Percentiles rank a stretch among this genome's conserved stretches.
phyloP scores from a whole-genome alignment of 2,797 vertebrate genomes.

The Babyrousa celebensis region DNA sequence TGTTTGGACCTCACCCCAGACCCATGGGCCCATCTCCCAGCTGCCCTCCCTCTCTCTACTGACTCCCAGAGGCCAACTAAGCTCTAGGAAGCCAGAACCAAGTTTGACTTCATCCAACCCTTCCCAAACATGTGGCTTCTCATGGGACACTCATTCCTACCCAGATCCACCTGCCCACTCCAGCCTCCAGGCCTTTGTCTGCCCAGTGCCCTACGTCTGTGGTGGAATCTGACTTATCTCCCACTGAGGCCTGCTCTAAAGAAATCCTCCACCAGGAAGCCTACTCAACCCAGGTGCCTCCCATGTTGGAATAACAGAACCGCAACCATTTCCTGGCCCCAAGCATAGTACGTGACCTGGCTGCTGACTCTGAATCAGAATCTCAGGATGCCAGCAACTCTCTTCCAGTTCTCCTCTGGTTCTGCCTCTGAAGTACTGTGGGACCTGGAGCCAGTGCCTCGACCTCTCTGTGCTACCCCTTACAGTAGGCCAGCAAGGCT shows the following conservation, averaged over 20 bases:
- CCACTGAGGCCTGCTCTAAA: neutral
- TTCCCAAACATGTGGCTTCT: neutral
- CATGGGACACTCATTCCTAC: neutral
- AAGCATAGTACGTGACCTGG: neutral
- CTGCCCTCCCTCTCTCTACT: neutral
- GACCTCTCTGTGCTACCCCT: neutral
- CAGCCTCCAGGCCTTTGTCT: neutral
- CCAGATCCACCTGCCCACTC: neutral
- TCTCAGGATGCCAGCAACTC: neutral
- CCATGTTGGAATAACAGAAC: neutral
- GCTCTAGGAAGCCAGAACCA: neutral
- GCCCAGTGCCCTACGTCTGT: neutral
- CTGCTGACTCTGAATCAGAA: neutral
- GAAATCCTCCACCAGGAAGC: neutral
- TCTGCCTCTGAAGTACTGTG: neutral
- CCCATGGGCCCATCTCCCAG: neutral
- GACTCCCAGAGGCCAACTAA: neutral
- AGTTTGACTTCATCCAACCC: neutral
- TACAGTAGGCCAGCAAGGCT: neutral
- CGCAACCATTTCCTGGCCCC: neutral
- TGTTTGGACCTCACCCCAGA: neutral
- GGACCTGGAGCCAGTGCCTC: neutral
- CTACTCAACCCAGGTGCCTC: neutral
- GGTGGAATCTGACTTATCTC: neutral
- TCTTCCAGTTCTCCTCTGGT: neutral